Conservation (phyloP, 30 jellyfish, hydroid and myxozoan genomes). For the Aurelia aurita region DNA sequence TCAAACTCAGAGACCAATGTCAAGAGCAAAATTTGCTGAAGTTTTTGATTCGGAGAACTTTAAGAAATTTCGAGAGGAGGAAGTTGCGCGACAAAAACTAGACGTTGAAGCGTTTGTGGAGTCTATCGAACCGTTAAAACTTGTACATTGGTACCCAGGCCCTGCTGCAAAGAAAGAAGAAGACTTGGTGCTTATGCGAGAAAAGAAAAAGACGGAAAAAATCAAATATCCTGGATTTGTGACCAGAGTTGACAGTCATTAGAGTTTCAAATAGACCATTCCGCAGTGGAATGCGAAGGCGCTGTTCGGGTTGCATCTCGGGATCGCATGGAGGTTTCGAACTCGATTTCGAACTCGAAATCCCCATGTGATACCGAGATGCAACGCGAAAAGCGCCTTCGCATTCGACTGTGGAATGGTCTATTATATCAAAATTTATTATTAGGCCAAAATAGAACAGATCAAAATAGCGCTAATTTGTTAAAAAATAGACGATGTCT, state of each 20-base stretch:
- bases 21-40: conserved; percentile 55
- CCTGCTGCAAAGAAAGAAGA: conserved; percentile 9
- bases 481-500: no score
- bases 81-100: conserved; percentile 59
- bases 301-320: no score
- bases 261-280: no score
- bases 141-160: conserved; percentile 63
- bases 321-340: no score
- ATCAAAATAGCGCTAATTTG: no score
- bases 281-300: no score
- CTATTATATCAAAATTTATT: no score
- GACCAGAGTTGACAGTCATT: conserved; percentile 43
- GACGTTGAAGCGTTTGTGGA: conserved; percentile 61
- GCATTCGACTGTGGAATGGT: no score
- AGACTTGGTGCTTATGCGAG: neutral
- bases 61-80: conserved; percentile 64
- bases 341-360: no score
- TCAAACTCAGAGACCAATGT: conserved; percentile 28
- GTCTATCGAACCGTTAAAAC: conserved; percentile 41
- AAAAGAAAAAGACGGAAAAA: neutral
- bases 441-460: no score
- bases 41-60: conserved; percentile 59
- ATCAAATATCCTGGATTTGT: conserved; percentile 21
- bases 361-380: no score
- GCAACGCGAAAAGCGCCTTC: no score